Evolutionary conservation across 2,888 invertebrate species (phyloP).

Genomic region (Notodromas monacha): DNA sequence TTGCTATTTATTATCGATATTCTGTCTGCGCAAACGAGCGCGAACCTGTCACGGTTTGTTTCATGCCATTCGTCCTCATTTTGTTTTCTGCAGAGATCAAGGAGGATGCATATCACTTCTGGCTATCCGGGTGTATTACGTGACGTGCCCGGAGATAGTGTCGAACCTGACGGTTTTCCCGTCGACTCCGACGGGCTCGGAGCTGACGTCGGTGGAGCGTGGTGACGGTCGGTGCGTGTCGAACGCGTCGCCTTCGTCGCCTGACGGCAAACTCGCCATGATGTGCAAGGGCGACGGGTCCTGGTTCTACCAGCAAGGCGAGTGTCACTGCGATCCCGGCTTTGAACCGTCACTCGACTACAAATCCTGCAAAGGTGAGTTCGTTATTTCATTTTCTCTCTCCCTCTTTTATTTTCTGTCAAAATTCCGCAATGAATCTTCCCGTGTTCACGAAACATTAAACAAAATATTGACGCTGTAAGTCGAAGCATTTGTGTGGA

Average conservation of each 20-base stretch:
- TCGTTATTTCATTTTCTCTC: too few relatives aligned
- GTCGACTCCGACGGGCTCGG: constrained; percentile 66
- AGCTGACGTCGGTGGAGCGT: constrained; percentile 63
- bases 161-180: constrained; percentile 74
- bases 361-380: constrained; percentile 43
- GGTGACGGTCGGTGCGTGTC: constrained; percentile 66
- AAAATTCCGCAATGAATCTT: too few relatives aligned
- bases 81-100: too few relatives aligned
- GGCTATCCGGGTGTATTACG: constrained; percentile 66
- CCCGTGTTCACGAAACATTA: too few relatives aligned
- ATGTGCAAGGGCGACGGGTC: constrained; percentile 71
- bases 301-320: constrained; percentile 69
- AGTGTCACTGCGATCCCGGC: constrained; percentile 72
- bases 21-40: too few relatives aligned
- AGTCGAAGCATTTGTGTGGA: too few relatives aligned
- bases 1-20: too few relatives aligned
- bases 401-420: too few relatives aligned
- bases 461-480: too few relatives aligned
- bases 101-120: constrained; percentile 87
- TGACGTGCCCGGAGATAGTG: constrained; percentile 72
- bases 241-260: constrained; percentile 32
- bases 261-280: constrained; percentile 15
- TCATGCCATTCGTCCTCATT: too few relatives aligned
- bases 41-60: too few relatives aligned
- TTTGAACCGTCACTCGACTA: constrained; percentile 55